Base-by-base conservation (phyloP, 2,888 invertebrate species). In the Zaprionus bogoriensis region DNA sequence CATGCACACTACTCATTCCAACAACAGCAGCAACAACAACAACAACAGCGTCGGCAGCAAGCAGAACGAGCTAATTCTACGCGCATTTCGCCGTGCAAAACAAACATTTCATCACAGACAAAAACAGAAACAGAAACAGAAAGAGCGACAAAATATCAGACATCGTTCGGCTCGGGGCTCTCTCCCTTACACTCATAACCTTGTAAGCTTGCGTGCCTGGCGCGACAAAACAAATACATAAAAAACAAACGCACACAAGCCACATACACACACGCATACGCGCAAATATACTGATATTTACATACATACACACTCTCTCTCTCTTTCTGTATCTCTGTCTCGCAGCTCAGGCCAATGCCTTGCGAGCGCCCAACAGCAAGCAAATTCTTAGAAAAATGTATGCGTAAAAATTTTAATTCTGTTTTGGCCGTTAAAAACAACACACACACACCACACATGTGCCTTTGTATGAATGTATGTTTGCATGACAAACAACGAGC, bases 351-450 rank as follows among this genome's bases (percentile, higher is more conserved):
- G 84, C 77, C 81, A 82, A 80, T 86, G 86, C 87, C 81, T 86
- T 85, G 73, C 75, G 51, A n/a, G n/a, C n/a, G n/a, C n/a, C 67
- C 64, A 14, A 72, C 81, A 58, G 44, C 52, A 9, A 41, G 44
- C 68, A 67, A 73, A 71, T 83, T 86, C 80, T 75, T 61, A 87
- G 79, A 87, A 81, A 83, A 84, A 69, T 83, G 71, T 83, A 87
- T 83, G 86, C 86, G 81, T 81, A 86, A 71, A 83, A 77, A 87
- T 36, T 86, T 86, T 87, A 82, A 82, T 82, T 86, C 86, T 82
- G 82, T 82, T 87, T 87, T 85, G 84, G 87, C 85, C 83, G 74
- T 87, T 82, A 74, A 86, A 73, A 77, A 77, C 84, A 77, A 79
- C 76, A 60, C 52, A 69, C 63, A 67, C 51, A 61, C 67, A 67